A percentile compares a stretch with the other conserved stretches of the same genome.
phyloP scores from a whole-genome alignment of 2,113 vertebrate species.

The Laticauda colubrina region DNA sequence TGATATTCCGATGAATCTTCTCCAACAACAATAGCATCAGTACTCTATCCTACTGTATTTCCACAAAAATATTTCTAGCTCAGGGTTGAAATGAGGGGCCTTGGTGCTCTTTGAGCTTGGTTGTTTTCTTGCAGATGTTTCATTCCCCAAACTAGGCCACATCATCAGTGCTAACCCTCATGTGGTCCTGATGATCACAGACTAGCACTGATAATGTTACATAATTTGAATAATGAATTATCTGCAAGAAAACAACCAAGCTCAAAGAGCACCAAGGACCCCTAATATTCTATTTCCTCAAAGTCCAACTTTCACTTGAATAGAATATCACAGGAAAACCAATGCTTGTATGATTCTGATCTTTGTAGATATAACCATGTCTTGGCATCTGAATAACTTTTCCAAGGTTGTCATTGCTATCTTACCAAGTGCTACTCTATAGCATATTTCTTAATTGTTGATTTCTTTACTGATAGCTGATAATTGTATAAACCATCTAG shows the following conservation, averaged over 20 bases:
- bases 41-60: background rate
- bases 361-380: background rate
- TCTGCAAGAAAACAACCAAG: too few species aligned
- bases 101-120: background rate
- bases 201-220: too few species aligned
- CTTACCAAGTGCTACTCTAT: background rate
- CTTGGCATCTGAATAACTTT: background rate
- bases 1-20: background rate
- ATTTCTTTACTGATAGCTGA: background rate
- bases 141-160: background rate
- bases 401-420: background rate
- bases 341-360: background rate
- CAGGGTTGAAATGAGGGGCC: background rate
- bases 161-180: background rate
- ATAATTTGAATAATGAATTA: too few species aligned
- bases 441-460: background rate
- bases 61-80: background rate
- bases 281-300: background rate
- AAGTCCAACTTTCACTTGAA: background rate
- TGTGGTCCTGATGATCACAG: background rate
- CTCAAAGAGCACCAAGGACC: too few species aligned
- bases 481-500: background rate
- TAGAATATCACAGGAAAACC: background rate
- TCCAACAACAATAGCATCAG: background rate
- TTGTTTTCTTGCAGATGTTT: background rate